Percentiles rank a stretch among this genome's conserved stretches.
Conservation (phyloP, 1,140 invertebrate species). For the Pseudomyrmex gracilis region DNA sequence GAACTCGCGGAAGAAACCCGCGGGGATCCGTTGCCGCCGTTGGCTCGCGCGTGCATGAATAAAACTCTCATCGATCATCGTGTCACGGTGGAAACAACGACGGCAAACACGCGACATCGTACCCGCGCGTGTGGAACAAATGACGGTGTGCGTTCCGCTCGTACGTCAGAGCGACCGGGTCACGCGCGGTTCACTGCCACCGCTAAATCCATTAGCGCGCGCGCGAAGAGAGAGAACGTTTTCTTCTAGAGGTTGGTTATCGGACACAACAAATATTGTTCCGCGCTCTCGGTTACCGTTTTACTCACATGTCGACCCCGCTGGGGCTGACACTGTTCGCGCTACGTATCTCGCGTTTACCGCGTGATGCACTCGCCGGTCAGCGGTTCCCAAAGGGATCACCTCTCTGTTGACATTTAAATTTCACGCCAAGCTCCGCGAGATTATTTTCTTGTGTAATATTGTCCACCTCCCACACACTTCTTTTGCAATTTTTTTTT, state of each 20-base stretch:
- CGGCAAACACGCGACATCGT: neutral
- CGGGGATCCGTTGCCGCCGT: neutral
- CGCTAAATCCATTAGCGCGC: slow-evolving; percentile 66
- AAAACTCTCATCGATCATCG: slow-evolving; percentile 47
- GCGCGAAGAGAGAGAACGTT: slow-evolving; percentile 52
- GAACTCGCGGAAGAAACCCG: neutral
- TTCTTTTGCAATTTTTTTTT: too few relatives aligned
- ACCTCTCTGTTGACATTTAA: too few relatives aligned
- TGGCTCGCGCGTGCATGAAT: slow-evolving; percentile 1
- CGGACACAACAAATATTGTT: slow-evolving; percentile 70
- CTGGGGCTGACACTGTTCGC: slow-evolving; percentile 47
- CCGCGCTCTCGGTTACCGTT: slow-evolving; percentile 71
- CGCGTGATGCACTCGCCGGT: neutral
- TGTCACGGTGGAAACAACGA: slow-evolving; percentile 23
- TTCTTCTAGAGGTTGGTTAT: slow-evolving; percentile 68
- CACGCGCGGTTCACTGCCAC: slow-evolving; percentile 57
- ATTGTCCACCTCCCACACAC: too few relatives aligned
- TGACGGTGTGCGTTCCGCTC: neutral
- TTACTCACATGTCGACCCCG: slow-evolving; percentile 59
- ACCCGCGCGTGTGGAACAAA: neutral
- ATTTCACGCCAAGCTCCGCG: too few relatives aligned
- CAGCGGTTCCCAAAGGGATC: slow-evolving; percentile 38
- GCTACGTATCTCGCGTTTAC: neutral
- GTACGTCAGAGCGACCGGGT: neutral
- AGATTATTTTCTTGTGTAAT: too few relatives aligned